Evolutionary conservation across 2,113 vertebrate genomes (phyloP).

Genomic region (Colinus virginianus): DNA sequence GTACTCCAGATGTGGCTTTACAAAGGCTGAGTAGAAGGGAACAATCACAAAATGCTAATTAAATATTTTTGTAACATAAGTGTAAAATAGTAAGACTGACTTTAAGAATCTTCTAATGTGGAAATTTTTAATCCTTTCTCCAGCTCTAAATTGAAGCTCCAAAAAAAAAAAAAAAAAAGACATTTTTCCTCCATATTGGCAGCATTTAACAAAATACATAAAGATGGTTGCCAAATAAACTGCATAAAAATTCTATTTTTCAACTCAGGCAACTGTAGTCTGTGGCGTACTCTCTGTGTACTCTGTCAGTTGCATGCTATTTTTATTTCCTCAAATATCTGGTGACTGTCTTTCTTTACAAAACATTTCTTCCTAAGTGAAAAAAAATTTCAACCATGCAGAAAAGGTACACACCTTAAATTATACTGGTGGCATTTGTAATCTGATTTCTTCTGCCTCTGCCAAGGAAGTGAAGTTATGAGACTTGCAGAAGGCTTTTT

Average conservation of each 20-base stretch:
- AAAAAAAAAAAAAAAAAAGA: not conserved
- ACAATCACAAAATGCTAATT: not conserved
- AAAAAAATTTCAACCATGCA: not conserved
- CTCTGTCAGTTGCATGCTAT: not conserved
- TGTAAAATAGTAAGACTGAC: not conserved
- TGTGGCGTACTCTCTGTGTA: not conserved
- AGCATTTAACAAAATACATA: not conserved
- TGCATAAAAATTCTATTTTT: conserved; percentile 10
- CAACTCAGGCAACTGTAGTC: conserved; percentile 14
- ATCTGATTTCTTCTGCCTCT: not conserved
- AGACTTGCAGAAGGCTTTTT: not conserved
- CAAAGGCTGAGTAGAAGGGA: no score
- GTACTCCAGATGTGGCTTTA: no score
- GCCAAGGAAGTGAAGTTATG: not conserved
- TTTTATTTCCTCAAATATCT: conserved; percentile 55
- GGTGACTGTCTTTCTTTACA: conserved; percentile 46
- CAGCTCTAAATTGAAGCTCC: not conserved
- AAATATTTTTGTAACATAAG: not conserved
- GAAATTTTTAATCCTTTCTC: not conserved
- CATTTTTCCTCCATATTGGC: not conserved
- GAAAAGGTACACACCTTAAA: conserved; percentile 53
- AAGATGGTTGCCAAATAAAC: not conserved
- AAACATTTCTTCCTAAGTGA: conserved; percentile 38
- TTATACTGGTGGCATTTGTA: conserved; percentile 13
- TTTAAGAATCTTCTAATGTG: not conserved